Conservation (phyloP, 2,113 vertebrate genomes). For the Romanogobio albipinnatus region DNA sequence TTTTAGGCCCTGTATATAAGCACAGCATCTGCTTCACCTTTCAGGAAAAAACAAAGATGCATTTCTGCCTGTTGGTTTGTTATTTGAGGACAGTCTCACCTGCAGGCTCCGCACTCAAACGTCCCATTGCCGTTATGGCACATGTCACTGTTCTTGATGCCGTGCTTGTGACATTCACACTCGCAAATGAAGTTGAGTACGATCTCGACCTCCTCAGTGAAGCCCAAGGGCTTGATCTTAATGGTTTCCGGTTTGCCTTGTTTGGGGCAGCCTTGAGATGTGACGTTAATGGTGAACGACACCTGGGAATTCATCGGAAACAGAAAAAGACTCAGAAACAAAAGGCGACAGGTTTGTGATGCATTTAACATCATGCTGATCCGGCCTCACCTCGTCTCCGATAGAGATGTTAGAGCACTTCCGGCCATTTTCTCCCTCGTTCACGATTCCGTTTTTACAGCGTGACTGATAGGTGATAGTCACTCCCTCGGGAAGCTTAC, state of each 20-base stretch:
- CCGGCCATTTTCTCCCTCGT: slow-evolving; percentile 88
- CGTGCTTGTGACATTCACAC: slow-evolving; percentile 84
- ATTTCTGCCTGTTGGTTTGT: neutral
- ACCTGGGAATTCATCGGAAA: slow-evolving; percentile 76
- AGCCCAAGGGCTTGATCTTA: slow-evolving; percentile 92
- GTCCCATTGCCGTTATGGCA: slow-evolving; percentile 89
- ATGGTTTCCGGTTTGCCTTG: slow-evolving; percentile 78
- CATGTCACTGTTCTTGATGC: slow-evolving; percentile 74
- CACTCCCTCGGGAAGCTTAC: slow-evolving; percentile 89
- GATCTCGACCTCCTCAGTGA: slow-evolving; percentile 93
- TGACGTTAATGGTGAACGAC: slow-evolving; percentile 87
- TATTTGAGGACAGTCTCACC: slow-evolving; percentile 71
- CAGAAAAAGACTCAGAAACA: neutral
- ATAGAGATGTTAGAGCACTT: slow-evolving; percentile 98
- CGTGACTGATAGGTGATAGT: slow-evolving; percentile 89
- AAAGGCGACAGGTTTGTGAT: neutral
- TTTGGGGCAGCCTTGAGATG: slow-evolving; percentile 86
- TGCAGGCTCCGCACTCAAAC: slow-evolving; percentile 97
- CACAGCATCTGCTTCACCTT: neutral
- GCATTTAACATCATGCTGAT: neutral
- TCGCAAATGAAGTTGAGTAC: slow-evolving; percentile 90
- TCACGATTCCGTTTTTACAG: slow-evolving; percentile 91
- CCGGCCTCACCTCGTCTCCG: slow-evolving; percentile 86
- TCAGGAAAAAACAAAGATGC: neutral
- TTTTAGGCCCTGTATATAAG: too few relatives aligned